Evolutionary conservation across 2,113 vertebrate genomes (phyloP).

Genomic region (Nymphicus hollandicus): DNA sequence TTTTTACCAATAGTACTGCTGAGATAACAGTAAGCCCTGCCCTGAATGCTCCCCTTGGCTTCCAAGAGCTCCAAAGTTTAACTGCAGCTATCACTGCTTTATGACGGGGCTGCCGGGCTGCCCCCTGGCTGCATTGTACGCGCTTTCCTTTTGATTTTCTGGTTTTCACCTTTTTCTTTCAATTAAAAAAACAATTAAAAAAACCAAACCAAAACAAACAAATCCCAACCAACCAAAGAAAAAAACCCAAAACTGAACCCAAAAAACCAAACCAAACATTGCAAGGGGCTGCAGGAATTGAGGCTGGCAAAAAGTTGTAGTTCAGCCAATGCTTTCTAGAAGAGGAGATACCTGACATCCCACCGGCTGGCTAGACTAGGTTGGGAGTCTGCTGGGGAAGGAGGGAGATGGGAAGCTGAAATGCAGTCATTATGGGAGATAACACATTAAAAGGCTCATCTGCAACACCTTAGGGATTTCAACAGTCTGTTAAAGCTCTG

Average conservation of each 20-base stretch:
- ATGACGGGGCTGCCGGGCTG: accelerated
- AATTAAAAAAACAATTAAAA: background rate
- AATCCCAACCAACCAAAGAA: background rate
- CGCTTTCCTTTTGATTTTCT: background rate
- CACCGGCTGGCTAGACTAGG: accelerated
- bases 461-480: background rate
- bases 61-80: background rate
- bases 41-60: background rate
- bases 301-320: background rate
- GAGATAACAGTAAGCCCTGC: accelerated
- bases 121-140: background rate
- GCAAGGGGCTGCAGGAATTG: background rate
- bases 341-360: background rate
- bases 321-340: background rate
- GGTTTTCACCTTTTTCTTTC: background rate
- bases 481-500: background rate
- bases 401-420: background rate
- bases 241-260: no score
- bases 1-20: background rate
- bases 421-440: background rate
- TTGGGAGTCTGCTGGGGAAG: background rate
- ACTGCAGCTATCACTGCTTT: background rate
- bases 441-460: background rate
- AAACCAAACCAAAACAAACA: no score
- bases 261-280: background rate